Evolutionary conservation across 2,797 vertebrate genomes (phyloP).

Genomic region (Pterois miles): DNA sequence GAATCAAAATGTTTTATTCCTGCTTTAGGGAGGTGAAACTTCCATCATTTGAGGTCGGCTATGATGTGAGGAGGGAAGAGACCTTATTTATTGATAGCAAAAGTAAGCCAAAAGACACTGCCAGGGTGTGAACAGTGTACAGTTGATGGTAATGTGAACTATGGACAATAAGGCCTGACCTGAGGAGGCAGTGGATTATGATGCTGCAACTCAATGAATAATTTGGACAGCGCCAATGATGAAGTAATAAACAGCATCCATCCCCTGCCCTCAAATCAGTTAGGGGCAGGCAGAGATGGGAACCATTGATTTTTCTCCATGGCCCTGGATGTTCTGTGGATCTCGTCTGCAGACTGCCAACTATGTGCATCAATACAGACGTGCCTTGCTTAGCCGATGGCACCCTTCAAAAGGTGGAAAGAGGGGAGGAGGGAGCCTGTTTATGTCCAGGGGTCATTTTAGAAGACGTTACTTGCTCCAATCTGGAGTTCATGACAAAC

Average conservation of each 20-base stretch:
- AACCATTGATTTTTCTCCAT: constrained; percentile 78
- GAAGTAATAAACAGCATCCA: constrained; percentile 71
- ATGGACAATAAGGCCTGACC: constrained; percentile 45
- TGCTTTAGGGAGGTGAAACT: constrained; percentile 21
- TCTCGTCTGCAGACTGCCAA: constrained; percentile 77
- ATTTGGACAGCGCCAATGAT: constrained; percentile 68
- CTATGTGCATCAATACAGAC: constrained; percentile 77
- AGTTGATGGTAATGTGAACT: constrained; percentile 46
- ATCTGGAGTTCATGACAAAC: constrained; percentile 52
- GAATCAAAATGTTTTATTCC: constrained; percentile 39
- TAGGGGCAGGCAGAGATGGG: constrained; percentile 59
- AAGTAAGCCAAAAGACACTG: constrained; percentile 8
- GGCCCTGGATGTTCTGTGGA: constrained; percentile 71
- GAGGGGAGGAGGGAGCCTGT: constrained; percentile 38
- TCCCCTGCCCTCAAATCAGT: constrained; percentile 58
- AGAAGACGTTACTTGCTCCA: constrained; percentile 41
- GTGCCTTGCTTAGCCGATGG: constrained; percentile 72
- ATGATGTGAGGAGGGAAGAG: background rate
- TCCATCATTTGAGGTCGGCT: constrained; percentile 9
- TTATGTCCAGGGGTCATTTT: constrained; percentile 68
- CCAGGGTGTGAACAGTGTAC: background rate
- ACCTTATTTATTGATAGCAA: constrained; percentile 24
- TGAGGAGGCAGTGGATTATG: constrained; percentile 63
- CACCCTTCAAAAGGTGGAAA: constrained; percentile 67
- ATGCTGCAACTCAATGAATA: constrained; percentile 60